These are phyloP conservation scores for Malacoctenus gilli DNA, from an alignment of 2,797 vertebrate genomes.

Conservation along the genomic window DNA sequence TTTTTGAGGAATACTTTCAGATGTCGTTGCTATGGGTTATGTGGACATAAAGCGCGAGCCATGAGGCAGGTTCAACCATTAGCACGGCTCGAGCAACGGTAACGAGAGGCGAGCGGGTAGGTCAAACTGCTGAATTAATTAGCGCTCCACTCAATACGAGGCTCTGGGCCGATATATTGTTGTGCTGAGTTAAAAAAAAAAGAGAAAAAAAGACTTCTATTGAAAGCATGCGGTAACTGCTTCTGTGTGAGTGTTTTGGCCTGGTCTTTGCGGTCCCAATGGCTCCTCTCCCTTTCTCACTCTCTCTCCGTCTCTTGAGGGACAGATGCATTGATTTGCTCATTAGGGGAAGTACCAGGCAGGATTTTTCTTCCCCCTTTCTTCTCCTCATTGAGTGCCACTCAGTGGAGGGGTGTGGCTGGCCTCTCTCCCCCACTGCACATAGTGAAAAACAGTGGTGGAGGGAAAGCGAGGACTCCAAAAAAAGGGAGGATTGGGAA, in stretches of 20 bases:
- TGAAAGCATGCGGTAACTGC: conserved; percentile 79
- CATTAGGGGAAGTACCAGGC: conserved; percentile 80
- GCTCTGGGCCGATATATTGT: conserved; percentile 76
- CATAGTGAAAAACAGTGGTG: conserved; percentile 80
- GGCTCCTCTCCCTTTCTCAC: conserved; percentile 69
- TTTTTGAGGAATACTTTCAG: conserved; percentile 48
- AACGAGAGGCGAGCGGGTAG: conserved; percentile 72
- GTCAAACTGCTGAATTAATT: conserved; percentile 84
- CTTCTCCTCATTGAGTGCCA: conserved; percentile 78
- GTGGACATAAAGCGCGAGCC: conserved; percentile 50
- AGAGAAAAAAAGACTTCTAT: conserved; percentile 78
- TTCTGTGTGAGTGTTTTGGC: conserved; percentile 83
- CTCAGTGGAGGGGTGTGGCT: conserved; percentile 83
- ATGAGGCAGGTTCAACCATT: conserved; percentile 65
- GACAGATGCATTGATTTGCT: conserved; percentile 86
- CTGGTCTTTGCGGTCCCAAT: conserved; percentile 73
- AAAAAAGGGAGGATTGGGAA: conserved; percentile 64
- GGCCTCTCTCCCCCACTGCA: conserved; percentile 82
- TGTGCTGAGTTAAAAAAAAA: conserved; percentile 82
- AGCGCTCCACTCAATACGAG: conserved; percentile 70
- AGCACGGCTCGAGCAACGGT: conserved; percentile 49
- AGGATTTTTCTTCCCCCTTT: conserved; percentile 72
- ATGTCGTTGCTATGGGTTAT: conserved; percentile 61
- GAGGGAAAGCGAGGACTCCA: conserved; percentile 47
- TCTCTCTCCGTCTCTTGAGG: conserved; percentile 72